phyloP scores from a whole-genome alignment of 2,888 invertebrate species.

The Allophyes oxyacanthae region DNA sequence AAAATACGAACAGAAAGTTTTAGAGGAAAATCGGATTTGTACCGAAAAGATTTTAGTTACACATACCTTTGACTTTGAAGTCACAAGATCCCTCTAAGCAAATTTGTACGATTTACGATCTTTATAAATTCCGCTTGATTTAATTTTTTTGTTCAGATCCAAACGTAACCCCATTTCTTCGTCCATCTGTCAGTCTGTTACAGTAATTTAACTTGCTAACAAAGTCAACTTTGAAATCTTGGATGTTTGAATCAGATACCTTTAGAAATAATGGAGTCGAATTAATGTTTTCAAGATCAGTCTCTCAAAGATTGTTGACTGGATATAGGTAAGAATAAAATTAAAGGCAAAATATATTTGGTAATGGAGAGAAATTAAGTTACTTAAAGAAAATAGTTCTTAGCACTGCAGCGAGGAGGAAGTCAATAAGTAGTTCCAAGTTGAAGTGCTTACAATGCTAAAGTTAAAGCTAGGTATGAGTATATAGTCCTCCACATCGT shows the following conservation, averaged over 20 bases:
- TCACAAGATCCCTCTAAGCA: constrained; percentile 18
- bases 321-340: no score
- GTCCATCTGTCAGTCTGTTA: constrained; percentile 15
- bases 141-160: constrained; percentile 11
- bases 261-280: constrained; percentile 28
- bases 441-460: no score
- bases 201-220: constrained; percentile 35
- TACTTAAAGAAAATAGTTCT: no score
- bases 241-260: constrained; percentile 26
- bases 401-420: no score
- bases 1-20: constrained; percentile 11
- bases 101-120: constrained; percentile 28
- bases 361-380: no score
- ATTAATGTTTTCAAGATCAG: constrained; percentile 19
- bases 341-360: no score
- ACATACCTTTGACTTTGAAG: constrained; percentile 27
- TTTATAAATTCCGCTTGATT: constrained; percentile 14
- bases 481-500: no score
- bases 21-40: constrained; percentile 4
- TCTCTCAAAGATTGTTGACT: no score
- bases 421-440: no score
- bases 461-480: no score
- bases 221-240: constrained; percentile 34
- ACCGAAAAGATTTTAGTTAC: constrained; percentile 7
- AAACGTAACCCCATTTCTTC: constrained; percentile 17